phyloP scores from a whole-genome alignment of 2,797 vertebrate genomes.

The Sarcophilus harrisii region DNA sequence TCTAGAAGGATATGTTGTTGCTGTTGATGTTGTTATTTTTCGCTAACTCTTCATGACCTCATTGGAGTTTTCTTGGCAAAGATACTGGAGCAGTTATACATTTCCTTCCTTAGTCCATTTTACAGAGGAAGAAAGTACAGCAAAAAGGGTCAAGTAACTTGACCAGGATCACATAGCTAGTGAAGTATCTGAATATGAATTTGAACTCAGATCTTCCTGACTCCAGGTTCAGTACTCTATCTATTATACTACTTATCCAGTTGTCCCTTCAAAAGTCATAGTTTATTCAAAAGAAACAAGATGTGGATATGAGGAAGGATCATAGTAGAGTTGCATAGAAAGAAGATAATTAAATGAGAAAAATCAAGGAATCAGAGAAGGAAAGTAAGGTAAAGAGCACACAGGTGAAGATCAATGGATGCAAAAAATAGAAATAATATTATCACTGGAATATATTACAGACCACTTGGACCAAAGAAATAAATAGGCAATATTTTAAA shows the following conservation, averaged over 20 bases:
- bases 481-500: not conserved
- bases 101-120: not conserved
- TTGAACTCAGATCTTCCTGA: not conserved
- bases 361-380: not conserved
- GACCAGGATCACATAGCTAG: not conserved
- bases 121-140: not conserved
- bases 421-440: not conserved
- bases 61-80: not conserved
- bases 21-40: not conserved
- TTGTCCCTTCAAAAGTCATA: not conserved
- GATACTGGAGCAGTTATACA: not conserved
- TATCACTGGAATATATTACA: not conserved
- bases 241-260: not conserved
- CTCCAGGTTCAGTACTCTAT: not conserved
- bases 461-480: not conserved
- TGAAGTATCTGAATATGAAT: not conserved
- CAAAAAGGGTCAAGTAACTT: not conserved
- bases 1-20: not conserved
- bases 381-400: not conserved
- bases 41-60: not conserved
- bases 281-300: not conserved
- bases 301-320: not conserved
- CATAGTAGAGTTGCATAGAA: not conserved
- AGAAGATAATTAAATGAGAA: not conserved
- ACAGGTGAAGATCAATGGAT: not conserved